A percentile compares a stretch with the other conserved stretches of the same genome.
phyloP scores from a whole-genome alignment of 2,113 vertebrate genomes.

The Athene cunicularia region DNA sequence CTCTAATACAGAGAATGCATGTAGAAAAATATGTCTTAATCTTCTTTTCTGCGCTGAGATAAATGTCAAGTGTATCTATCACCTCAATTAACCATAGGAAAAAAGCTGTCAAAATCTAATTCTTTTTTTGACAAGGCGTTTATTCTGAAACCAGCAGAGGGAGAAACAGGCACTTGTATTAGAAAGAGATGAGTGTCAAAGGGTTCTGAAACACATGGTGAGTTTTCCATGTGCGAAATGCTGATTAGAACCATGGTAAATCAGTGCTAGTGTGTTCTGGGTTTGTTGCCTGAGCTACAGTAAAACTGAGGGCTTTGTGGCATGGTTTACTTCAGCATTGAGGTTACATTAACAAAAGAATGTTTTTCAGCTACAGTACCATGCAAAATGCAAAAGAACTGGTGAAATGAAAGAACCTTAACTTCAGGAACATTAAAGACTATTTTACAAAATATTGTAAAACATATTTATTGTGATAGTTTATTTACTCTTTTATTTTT shows the following conservation, averaged over 20 bases:
- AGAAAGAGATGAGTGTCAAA: constrained; percentile 73
- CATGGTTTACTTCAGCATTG: constrained; percentile 43
- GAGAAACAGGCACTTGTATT: constrained; percentile 78
- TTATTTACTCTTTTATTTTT: constrained; percentile 22
- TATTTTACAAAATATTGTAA: constrained; percentile 43
- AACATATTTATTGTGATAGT: constrained; percentile 34
- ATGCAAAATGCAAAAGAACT: constrained; percentile 50
- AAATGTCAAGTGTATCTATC: constrained; percentile 89
- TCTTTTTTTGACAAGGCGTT: constrained; percentile 79
- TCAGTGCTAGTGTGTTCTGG: constrained; percentile 30
- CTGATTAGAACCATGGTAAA: constrained; percentile 76
- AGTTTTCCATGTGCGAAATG: constrained; percentile 72
- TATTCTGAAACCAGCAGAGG: constrained; percentile 77
- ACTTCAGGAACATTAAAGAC: background rate
- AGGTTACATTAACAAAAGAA: constrained; percentile 60
- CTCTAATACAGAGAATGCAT: constrained; percentile 78
- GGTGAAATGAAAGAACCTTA: constrained; percentile 46
- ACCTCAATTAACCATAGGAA: constrained; percentile 86
- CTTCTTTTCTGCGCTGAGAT: constrained; percentile 78
- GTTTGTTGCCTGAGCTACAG: constrained; percentile 68
- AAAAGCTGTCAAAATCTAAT: constrained; percentile 84
- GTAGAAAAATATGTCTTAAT: constrained; percentile 82
- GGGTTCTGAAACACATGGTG: constrained; percentile 66
- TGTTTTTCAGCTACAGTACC: constrained; percentile 41
- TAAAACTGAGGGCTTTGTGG: constrained; percentile 45